These are phyloP conservation scores for Lasius platythorax DNA, from an alignment of 2,888 invertebrate genomes.

Conservation along the genomic window DNA sequence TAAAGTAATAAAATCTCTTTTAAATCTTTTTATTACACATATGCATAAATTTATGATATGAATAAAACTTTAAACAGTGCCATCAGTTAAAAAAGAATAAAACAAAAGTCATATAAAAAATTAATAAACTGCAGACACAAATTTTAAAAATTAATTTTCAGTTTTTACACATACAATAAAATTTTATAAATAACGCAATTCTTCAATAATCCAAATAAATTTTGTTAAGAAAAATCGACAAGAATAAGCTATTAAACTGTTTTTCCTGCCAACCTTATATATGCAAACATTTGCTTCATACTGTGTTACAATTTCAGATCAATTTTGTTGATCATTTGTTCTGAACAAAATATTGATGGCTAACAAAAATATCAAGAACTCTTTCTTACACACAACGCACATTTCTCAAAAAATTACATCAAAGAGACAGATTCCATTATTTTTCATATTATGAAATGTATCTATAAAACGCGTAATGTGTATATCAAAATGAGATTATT, in stretches of 20 bases:
- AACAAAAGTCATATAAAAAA: constrained; percentile 1
- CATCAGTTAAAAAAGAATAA: constrained; percentile 11
- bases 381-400: background rate
- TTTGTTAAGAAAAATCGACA: constrained; percentile 7
- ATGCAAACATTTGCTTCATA: constrained; percentile 54
- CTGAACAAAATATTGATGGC: background rate
- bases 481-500: constrained; percentile 30
- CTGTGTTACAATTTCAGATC: background rate
- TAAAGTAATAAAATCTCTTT: constrained; percentile 7
- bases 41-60: background rate
- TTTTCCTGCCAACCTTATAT: constrained; percentile 21
- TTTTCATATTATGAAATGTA: constrained; percentile 19
- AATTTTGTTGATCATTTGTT: constrained; percentile 12
- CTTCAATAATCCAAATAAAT: background rate
- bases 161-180: background rate
- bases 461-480: constrained; percentile 3
- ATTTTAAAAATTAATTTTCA: constrained; percentile 21
- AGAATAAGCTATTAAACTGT: background rate
- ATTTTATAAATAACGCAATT: background rate
- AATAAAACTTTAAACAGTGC: constrained; percentile 15
- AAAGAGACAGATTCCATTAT: background rate
- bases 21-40: constrained; percentile 5
- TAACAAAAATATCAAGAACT: background rate
- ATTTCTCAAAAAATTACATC: constrained; percentile 12
- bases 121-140: background rate